A percentile compares a stretch with the other conserved stretches of the same genome.
These are phyloP conservation scores for Dolomedes plantarius DNA, from an alignment of 2,888 invertebrate genomes.

Conservation along the genomic window DNA sequence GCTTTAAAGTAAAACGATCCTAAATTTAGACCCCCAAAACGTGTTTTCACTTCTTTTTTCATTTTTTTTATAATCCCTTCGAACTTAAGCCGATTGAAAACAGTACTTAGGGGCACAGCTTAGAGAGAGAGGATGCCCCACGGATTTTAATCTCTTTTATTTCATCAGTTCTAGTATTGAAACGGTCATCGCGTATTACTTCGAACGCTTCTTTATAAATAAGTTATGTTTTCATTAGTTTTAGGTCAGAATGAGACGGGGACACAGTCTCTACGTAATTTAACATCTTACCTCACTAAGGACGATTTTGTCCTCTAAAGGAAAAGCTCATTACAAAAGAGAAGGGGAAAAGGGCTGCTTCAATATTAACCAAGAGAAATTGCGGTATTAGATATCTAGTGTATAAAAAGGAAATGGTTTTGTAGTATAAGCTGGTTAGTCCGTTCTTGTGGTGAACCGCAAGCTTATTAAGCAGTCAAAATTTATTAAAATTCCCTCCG, in stretches of 20 bases:
- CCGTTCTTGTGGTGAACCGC: neutral
- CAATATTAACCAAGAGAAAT: neutral
- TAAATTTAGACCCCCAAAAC: slow-evolving; percentile 41
- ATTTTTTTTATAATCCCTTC: slow-evolving; percentile 59
- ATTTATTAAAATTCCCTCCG: too few species aligned
- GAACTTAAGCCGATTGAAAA: slow-evolving; percentile 58
- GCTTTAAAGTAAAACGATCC: slow-evolving; percentile 60
- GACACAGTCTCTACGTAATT: neutral
- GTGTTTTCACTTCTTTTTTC: slow-evolving; percentile 16
- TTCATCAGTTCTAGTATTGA: slow-evolving; percentile 13
- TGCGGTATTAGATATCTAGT: neutral
- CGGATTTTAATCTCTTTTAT: slow-evolving; percentile 26
- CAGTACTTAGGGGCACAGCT: slow-evolving; percentile 19
- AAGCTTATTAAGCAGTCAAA: neutral
- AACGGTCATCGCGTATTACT: slow-evolving; percentile 5
- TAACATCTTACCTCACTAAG: neutral
- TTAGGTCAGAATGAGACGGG: neutral
- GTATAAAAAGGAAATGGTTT: neutral
- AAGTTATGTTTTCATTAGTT: slow-evolving; percentile 1
- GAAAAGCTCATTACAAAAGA: neutral
- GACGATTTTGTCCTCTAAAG: neutral
- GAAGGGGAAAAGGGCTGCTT: neutral
- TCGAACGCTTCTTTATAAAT: neutral
- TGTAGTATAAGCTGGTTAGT: too few species aligned
- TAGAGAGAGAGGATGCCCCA: neutral